Percentiles rank a stretch among this genome's conserved stretches.
phyloP scores from a whole-genome alignment of 2,113 vertebrate genomes.

The Atherinomorus stipes region DNA sequence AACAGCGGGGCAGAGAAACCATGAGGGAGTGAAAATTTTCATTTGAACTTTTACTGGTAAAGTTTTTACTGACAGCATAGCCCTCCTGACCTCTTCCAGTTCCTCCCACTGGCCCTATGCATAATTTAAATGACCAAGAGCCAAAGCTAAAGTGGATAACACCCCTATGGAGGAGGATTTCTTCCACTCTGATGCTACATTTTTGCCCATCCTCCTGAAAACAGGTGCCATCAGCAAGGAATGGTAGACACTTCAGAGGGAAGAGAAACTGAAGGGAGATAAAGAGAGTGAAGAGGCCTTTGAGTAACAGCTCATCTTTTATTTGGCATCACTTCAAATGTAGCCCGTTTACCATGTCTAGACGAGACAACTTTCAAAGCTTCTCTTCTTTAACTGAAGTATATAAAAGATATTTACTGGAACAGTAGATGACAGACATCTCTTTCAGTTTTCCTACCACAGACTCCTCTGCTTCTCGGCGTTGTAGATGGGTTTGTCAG shows the following conservation, averaged over 20 bases:
- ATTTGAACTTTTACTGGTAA: background rate
- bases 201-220: slow-evolving; percentile 43
- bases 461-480: slow-evolving; percentile 58
- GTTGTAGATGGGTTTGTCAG: slow-evolving; percentile 77
- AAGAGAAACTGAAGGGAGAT: slow-evolving; percentile 59
- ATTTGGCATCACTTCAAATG: slow-evolving; percentile 77
- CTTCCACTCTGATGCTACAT: slow-evolving; percentile 17
- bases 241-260: slow-evolving; percentile 55
- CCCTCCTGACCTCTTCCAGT: background rate
- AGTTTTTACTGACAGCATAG: background rate
- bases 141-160: slow-evolving; percentile 1
- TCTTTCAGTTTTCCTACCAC: slow-evolving; percentile 77
- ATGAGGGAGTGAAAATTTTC: background rate
- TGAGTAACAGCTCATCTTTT: slow-evolving; percentile 74
- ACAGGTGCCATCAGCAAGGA: slow-evolving; percentile 69
- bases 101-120: background rate
- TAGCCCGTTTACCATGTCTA: slow-evolving; percentile 75
- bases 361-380: slow-evolving; percentile 73
- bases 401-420: slow-evolving; percentile 78
- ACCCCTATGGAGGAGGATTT: background rate
- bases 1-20: too few relatives aligned
- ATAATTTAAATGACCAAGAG: slow-evolving; percentile 18
- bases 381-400: slow-evolving; percentile 46
- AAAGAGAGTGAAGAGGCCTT: slow-evolving; percentile 63
- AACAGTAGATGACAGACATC: slow-evolving; percentile 73